Conservation (phyloP, 2,797 vertebrate species). For the Clarias fuscus region DNA sequence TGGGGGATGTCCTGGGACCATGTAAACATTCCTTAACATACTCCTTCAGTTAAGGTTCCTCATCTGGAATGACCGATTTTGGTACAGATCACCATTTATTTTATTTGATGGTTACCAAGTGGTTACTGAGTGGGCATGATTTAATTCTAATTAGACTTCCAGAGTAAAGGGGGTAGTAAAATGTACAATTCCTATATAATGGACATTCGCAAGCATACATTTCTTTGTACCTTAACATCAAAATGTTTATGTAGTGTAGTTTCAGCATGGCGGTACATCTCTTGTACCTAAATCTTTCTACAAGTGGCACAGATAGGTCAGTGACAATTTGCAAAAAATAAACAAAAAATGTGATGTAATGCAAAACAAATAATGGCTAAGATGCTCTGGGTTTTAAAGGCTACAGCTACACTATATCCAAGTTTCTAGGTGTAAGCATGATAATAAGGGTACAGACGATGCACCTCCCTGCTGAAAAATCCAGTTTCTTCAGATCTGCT, state of each 20-base stretch:
- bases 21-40: not conserved
- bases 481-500: not conserved
- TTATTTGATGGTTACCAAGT: not conserved
- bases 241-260: not conserved
- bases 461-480: slow-evolving; percentile 11
- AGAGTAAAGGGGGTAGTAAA: not conserved
- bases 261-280: not conserved
- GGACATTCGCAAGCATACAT: not conserved
- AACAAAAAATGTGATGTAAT: too few species aligned
- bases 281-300: not conserved
- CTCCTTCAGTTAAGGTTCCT: not conserved
- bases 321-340: too few species aligned
- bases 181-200: not conserved
- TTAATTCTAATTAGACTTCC: not conserved
- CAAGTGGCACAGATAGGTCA: too few species aligned
- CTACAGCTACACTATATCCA: not conserved
- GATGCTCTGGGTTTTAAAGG: too few species aligned
- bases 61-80: not conserved
- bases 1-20: not conserved
- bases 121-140: not conserved
- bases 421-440: not conserved
- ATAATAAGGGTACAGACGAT: not conserved
- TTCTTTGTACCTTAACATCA: not conserved
- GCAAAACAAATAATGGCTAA: too few species aligned
- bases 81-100: not conserved